Conservation (phyloP, 1,140 invertebrate species). For the Drosophila lacertosa region DNA sequence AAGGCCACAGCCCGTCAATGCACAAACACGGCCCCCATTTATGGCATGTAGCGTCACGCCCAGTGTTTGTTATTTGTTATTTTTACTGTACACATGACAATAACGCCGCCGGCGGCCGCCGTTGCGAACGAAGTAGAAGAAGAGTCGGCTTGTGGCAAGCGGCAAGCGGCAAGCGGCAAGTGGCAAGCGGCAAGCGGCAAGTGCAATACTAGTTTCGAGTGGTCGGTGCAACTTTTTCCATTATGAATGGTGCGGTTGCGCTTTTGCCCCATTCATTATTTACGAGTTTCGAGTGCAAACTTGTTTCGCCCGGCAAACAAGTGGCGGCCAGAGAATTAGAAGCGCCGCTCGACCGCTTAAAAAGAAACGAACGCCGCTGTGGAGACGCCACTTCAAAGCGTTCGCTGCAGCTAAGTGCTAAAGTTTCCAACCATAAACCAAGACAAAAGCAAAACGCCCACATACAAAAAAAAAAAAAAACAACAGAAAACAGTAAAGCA, state of each 20-base stretch:
- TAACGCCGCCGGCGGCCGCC: slow-evolving; percentile 64
- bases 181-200: slow-evolving; percentile 52
- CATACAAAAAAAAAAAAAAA: slow-evolving; percentile 8
- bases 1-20: slow-evolving; percentile 64
- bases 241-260: slow-evolving; percentile 82
- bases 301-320: slow-evolving; percentile 77
- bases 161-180: too few species aligned
- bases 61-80: slow-evolving; percentile 77
- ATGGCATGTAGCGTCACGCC: slow-evolving; percentile 44
- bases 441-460: slow-evolving; percentile 63
- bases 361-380: slow-evolving; percentile 27
- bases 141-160: slow-evolving; percentile 35
- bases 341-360: slow-evolving; percentile 64
- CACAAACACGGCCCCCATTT: slow-evolving; percentile 38
- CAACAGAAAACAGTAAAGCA: slow-evolving; percentile 1
- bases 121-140: slow-evolving; percentile 5
- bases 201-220: slow-evolving; percentile 79
- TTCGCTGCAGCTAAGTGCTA: slow-evolving; percentile 65
- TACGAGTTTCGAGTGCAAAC: slow-evolving; percentile 82
- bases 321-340: slow-evolving; percentile 78
- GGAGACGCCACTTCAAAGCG: background rate
- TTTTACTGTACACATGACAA: slow-evolving; percentile 82
- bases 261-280: slow-evolving; percentile 79
- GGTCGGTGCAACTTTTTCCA: slow-evolving; percentile 75
- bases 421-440: slow-evolving; percentile 62